These are phyloP conservation scores for Phyllotreta striolata DNA, from an alignment of 2,888 invertebrate species.

Conservation along the genomic window DNA sequence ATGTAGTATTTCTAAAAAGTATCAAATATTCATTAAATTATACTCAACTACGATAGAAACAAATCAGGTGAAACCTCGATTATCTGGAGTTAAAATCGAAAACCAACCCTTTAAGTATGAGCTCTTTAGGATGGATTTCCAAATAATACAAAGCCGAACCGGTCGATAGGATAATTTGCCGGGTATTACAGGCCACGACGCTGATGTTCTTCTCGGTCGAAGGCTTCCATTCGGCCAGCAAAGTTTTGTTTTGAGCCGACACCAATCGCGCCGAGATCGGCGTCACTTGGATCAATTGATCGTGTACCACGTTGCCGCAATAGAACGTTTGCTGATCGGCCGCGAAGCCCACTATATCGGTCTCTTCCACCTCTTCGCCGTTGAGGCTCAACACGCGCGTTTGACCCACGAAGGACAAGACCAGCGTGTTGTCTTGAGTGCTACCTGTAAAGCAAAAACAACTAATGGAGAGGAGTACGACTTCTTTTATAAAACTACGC, in stretches of 20 bases:
- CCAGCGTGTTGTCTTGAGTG: constrained; percentile 82
- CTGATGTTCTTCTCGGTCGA: constrained; percentile 79
- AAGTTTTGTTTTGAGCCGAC: constrained; percentile 70
- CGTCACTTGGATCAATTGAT: constrained; percentile 74
- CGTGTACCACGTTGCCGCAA: constrained; percentile 87
- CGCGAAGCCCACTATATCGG: constrained; percentile 90
- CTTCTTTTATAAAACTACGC: no score
- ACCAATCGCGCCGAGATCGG: constrained; percentile 77
- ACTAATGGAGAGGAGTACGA: no score
- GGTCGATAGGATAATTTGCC: constrained; percentile 83
- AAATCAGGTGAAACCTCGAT: background rate
- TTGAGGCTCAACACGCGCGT: constrained; percentile 88
- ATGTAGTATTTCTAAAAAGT: constrained; percentile 67
- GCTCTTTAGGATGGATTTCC: constrained; percentile 72
- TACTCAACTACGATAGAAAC: background rate
- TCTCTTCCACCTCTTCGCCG: constrained; percentile 98
- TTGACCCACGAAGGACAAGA: constrained; percentile 96
- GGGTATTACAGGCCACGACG: constrained; percentile 83
- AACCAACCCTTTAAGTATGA: constrained; percentile 67
- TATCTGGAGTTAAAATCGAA: constrained; percentile 5
- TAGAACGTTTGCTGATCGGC: constrained; percentile 93
- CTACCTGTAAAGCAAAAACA: constrained; percentile 42
- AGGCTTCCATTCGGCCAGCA: constrained; percentile 78
- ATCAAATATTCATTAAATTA: background rate
- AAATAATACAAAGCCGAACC: constrained; percentile 88